Base-by-base conservation (phyloP, 1,140 invertebrate genomes). In the Ruditapes philippinarum region DNA sequence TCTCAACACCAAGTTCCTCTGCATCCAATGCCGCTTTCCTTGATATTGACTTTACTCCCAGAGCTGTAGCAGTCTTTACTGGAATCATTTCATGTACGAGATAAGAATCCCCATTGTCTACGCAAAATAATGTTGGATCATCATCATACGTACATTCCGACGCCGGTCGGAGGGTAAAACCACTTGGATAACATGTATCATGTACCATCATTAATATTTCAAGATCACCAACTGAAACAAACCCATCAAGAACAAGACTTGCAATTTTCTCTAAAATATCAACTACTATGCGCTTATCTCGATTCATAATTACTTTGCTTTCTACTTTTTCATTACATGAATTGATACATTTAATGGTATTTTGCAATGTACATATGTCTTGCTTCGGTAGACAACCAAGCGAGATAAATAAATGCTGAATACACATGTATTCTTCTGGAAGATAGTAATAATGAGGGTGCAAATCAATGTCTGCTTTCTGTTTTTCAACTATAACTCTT, bases 41-140 rank as follows among this genome's bases (percentile, higher is more conserved):
- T 80, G 90, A 89, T 17, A 93, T 73, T 3, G 92, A 83, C 14
- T 83, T 88, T n/a, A 93, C 90, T 25, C 92, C 92, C 1, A 94
- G 89, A 36, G 40, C 73, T 45, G 90, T 73, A 17, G 89, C 91
- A 17, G 68, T 83, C 11, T 86, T 60, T 3, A 28, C 11, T 91
- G 60, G 22, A 81, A 89, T 45, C 91, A 86, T 54, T 74, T 78
- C 28, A 68, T 90, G 49, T 70, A 85, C 79, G 88, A 68, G 14
- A 91, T 60, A 5, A 81, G 54, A 7, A 80, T 82, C 60, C 87
- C 91, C 60, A 93, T 92, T 57, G 45, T 91, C 82, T 42, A 82
- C 82, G 57, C 94, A 91, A 31, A 94, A 91, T 57, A 89, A 91
- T 17, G 70, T 49, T 22, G 92, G 60, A 22, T 83, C 65, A 68